These are phyloP conservation scores for Drosophila cognata DNA, from an alignment of 2,888 invertebrate genomes.

Conservation along the genomic window DNA sequence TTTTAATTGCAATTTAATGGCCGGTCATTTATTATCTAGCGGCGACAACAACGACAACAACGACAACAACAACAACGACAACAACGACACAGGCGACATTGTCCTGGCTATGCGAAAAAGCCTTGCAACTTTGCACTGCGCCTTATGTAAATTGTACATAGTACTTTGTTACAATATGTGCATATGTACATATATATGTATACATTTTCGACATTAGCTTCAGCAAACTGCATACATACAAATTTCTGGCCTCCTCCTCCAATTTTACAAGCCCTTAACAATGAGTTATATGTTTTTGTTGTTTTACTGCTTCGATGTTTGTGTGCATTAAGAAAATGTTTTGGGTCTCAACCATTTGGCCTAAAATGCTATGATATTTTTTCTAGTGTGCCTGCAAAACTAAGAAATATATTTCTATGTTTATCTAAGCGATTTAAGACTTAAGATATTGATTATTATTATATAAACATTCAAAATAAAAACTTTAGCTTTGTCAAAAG, in stretches of 20 bases:
- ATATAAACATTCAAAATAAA: background rate
- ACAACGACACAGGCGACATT: constrained; percentile 54
- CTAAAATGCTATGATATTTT: constrained; percentile 35
- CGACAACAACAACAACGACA: constrained; percentile 39
- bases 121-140: constrained; percentile 55
- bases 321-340: constrained; percentile 33
- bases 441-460: background rate
- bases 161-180: constrained; percentile 19
- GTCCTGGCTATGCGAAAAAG: constrained; percentile 52
- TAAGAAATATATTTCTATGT: background rate
- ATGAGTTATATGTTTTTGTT: constrained; percentile 14
- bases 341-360: constrained; percentile 15
- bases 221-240: constrained; percentile 1
- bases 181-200: constrained; percentile 5
- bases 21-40: constrained; percentile 83
- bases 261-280: constrained; percentile 8
- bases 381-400: background rate
- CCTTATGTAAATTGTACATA: constrained; percentile 36
- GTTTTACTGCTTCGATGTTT: constrained; percentile 2
- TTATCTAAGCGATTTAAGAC: background rate
- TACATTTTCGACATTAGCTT: constrained; percentile 12
- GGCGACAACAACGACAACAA: constrained; percentile 67
- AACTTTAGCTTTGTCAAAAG: background rate
- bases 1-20: constrained; percentile 84
- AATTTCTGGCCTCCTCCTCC: constrained; percentile 2